These are phyloP conservation scores for Prosopocoilus inquinatus DNA, from an alignment of 2,888 invertebrate genomes.

Conservation along the genomic window DNA sequence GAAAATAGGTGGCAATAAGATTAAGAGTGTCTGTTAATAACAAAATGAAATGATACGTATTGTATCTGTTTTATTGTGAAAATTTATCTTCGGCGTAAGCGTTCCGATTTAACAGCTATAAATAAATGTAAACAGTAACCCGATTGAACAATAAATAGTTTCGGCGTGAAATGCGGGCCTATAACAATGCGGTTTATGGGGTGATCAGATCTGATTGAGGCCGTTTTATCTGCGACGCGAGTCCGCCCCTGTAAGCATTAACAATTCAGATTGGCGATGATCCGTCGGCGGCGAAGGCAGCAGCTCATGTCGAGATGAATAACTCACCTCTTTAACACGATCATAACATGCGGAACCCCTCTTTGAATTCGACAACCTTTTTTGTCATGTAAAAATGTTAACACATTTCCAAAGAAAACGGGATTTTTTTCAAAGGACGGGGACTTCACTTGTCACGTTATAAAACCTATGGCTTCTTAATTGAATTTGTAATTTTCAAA, in stretches of 20 bases:
- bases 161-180: constrained; percentile 33
- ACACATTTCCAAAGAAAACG: constrained; percentile 37
- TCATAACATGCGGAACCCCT: constrained; percentile 44
- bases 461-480: constrained; percentile 27
- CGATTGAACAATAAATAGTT: constrained; percentile 40
- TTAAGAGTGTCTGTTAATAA: no score
- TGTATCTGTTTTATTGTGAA: no score
- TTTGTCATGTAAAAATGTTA: constrained; percentile 47
- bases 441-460: constrained; percentile 18
- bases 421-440: constrained; percentile 19
- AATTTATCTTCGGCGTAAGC: no score
- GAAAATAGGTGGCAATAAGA: no score
- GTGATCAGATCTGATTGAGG: constrained; percentile 35
- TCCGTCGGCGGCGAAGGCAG: constrained; percentile 29
- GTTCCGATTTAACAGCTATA: constrained; percentile 24
- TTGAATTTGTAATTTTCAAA: constrained; percentile 31
- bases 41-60: no score
- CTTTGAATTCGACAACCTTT: constrained; percentile 41
- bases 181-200: constrained; percentile 32
- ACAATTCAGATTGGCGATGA: constrained; percentile 49
- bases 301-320: constrained; percentile 38
- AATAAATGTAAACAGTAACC: constrained; percentile 39
- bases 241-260: constrained; percentile 37
- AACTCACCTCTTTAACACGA: constrained; percentile 43
- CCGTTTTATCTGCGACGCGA: constrained; percentile 18